These are phyloP conservation scores for Atherinomorus stipes DNA, from an alignment of 2,113 vertebrate genomes.

Conservation along the genomic window DNA sequence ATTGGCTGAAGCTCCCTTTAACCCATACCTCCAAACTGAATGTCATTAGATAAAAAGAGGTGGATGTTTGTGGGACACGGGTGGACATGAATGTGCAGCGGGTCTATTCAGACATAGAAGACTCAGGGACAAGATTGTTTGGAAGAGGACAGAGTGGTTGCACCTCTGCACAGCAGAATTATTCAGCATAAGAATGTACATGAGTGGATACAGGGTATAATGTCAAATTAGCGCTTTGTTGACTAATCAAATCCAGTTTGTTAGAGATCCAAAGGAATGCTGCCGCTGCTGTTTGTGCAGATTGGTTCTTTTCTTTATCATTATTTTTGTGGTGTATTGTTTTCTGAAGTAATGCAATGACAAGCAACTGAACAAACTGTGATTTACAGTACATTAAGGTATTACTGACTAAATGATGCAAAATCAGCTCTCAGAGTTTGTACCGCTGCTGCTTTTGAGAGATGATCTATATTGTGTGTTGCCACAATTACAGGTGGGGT, in stretches of 20 bases:
- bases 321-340: conserved; percentile 19
- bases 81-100: conserved; percentile 27
- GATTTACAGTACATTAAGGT: conserved; percentile 60
- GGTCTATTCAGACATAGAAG: conserved; percentile 66
- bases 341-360: conserved; percentile 42
- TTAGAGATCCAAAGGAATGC: conserved; percentile 48
- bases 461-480: conserved; percentile 48
- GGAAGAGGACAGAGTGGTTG: conserved; percentile 34
- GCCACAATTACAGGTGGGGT: conserved; percentile 38
- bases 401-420: conserved; percentile 72
- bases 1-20: conserved; percentile 68
- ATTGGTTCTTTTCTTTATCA: conserved; percentile 1
- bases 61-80: conserved; percentile 10
- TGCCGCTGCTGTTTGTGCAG: conserved; percentile 34
- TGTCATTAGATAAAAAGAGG: conserved; percentile 42
- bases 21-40: conserved; percentile 62
- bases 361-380: conserved; percentile 64
- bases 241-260: conserved; percentile 53
- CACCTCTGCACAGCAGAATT: conserved; percentile 53
- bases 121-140: conserved; percentile 77
- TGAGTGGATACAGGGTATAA: conserved; percentile 76
- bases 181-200: conserved; percentile 65
- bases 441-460: conserved; percentile 60
- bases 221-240: conserved; percentile 53
- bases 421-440: conserved; percentile 66